Conservation (phyloP, 1,140 invertebrate genomes). For the Ips nitidus region DNA sequence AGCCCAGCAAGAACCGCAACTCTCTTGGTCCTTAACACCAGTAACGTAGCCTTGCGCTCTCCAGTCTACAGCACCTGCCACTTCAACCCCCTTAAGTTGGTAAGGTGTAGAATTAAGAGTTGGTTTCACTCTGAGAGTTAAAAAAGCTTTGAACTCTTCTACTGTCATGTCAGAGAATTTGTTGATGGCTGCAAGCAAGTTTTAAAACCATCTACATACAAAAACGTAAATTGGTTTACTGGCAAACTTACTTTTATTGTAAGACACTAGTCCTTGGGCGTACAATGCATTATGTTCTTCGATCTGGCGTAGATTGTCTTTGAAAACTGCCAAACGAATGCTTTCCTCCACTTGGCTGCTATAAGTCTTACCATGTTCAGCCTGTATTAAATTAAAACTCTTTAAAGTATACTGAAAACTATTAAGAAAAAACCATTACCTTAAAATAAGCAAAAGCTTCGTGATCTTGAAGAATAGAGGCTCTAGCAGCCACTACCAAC, state of each 20-base stretch:
- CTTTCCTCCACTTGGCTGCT: slow-evolving; percentile 63
- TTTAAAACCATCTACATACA: not conserved
- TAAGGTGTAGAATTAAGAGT: not conserved
- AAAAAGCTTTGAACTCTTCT: slow-evolving; percentile 66
- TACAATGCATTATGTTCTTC: slow-evolving; percentile 78
- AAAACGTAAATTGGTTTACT: not conserved
- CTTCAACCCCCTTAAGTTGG: slow-evolving; percentile 20
- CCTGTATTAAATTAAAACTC: not conserved
- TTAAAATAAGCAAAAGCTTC: no score
- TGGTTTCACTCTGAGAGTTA: slow-evolving; percentile 9
- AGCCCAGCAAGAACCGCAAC: slow-evolving; percentile 58
- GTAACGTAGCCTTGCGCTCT: slow-evolving; percentile 41
- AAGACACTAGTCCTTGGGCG: slow-evolving; percentile 64
- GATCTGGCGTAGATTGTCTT: slow-evolving; percentile 81
- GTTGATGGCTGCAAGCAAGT: slow-evolving; percentile 63
- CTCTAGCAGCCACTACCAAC: slow-evolving; percentile 21
- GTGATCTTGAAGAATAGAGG: not conserved
- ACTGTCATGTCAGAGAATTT: slow-evolving; percentile 82
- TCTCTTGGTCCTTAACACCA: slow-evolving; percentile 42
- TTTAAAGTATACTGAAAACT: not conserved
- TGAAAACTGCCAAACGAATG: slow-evolving; percentile 80
- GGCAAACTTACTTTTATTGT: slow-evolving; percentile 50
- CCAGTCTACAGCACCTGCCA: slow-evolving; percentile 43
- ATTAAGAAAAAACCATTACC: not conserved
- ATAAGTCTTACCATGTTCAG: slow-evolving; percentile 23